Evolutionary conservation across 2,888 invertebrate genomes (phyloP).

Genomic region (Onthophagus sagittarius): DNA sequence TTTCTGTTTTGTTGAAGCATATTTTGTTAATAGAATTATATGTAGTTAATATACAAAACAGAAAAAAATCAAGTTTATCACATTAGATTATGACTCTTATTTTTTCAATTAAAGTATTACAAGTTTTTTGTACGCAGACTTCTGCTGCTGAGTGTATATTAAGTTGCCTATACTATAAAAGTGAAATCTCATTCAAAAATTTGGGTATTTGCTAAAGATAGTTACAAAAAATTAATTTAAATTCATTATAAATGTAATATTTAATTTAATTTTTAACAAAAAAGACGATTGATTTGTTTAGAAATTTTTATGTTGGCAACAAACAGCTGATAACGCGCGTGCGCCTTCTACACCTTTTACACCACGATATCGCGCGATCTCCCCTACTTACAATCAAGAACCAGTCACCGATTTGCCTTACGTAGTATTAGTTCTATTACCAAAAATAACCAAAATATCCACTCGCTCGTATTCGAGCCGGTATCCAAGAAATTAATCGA

Average conservation of each 20-base stretch:
- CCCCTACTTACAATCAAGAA: constrained; percentile 22
- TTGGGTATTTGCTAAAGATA: too few species aligned
- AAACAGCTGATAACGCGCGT: constrained; percentile 32
- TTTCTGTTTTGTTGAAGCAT: too few species aligned
- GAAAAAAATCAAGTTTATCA: too few species aligned
- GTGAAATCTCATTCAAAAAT: background rate
- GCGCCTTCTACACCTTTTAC: constrained; percentile 20
- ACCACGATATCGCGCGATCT: constrained; percentile 16
- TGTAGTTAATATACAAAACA: too few species aligned
- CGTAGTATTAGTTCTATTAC: constrained; percentile 26
- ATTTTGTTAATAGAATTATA: too few species aligned
- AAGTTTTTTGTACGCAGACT: too few species aligned
- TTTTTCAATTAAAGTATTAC: too few species aligned
- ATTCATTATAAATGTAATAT: background rate
- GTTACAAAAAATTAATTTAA: background rate
- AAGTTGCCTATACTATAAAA: background rate
- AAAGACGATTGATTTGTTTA: background rate
- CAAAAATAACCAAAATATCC: background rate
- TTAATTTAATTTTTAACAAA: background rate
- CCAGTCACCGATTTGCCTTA: constrained; percentile 40
- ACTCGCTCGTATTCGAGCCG: background rate
- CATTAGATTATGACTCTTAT: too few species aligned
- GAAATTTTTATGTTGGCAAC: constrained; percentile 28
- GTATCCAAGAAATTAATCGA: background rate
- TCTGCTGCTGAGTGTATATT: too few species aligned